Evolutionary conservation across 2,797 vertebrate species (phyloP), one percentile per base, ranked within the genome.

Genomic region (Triplophysa yarkandensis): DNA sequence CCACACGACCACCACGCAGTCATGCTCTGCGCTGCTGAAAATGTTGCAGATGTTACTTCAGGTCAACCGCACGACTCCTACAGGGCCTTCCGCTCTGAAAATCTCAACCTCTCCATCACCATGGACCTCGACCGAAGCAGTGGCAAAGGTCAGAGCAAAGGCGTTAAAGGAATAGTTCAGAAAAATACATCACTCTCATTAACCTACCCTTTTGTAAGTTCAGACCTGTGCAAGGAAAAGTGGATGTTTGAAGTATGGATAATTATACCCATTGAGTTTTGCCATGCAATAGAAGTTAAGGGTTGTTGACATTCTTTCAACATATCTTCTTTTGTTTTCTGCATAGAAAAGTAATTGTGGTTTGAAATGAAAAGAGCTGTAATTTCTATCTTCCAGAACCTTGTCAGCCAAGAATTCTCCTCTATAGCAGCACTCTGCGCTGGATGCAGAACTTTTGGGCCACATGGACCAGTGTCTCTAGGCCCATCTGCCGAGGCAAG

Each of bases 401-500:
- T 17, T 89, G 86, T 63, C 93, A 95, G 89, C 97, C 96, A 27
- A 92, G 90, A 82, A 95, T 99, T 84, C 92, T 99, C 77, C 89
- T 99, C 48, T 99, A 99, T 80, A 99, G 98, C 90, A 98, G 95
- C 89, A 99, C 98, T 0, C 88, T 99, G 75, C 97, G 98, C 71
- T 99, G 98, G 98, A 99, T 99, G 97, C 98, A 99, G 83, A 99
- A 99, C 88, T 99, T 99, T 70, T 98, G 96, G 96, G 97, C 97
- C 74, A 99, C 96, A 0, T 98, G 97, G 97, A 98, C 94, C 71
- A 93, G 93, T 0, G 94, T 98, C 32, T 98, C 96, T 2, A 93
- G 96, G 14, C 97, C 98, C 21, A 97, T 99, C 86, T 98, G 98
- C 87, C 92, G 97, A 36, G 98, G 97, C 61, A 97, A 96, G 77